Evolutionary conservation across 1,140 invertebrate genomes (phyloP), one percentile per base, ranked within the genome.

Genomic region (Babylonia areolata): DNA sequence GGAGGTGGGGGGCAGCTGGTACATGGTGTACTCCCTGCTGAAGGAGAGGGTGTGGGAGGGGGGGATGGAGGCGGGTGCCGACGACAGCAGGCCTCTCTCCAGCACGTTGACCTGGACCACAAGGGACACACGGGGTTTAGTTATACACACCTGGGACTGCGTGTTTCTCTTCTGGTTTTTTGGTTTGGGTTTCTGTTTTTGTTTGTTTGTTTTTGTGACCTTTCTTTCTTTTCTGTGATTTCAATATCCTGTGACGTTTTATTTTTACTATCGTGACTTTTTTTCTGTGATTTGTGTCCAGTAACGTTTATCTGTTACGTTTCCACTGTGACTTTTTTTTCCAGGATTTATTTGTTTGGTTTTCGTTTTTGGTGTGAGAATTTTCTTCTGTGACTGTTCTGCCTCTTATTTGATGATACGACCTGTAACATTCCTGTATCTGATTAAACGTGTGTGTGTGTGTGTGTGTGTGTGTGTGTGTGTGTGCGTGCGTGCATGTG

Each of bases 1-100:
- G 90, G 89, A 54, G 20, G 86, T 88, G 15, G 81, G 54, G 15
- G 88, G 35, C 17, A 80, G 58, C n/a, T 88, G 89, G 86, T 92
- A 92, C 90, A 93, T 91, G n/a, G 89, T 91, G 11, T 86, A 87
- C 85, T 93, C 91, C 37, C 92, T 81, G 0, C 89, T 90, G 80
- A 92, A 92, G 12, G 90, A 89, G 35, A 89, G 81, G 46, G 86
- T n/a, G 42, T 64, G 54, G 20, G 58, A 37, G 23, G 73, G 82
- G 23, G 87, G 81, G 11, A 82, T 84, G 86, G 37, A 86, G 80
- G 64, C 86, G 85, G 46, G 88, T 58, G 42, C 87, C 23, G 82
- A 89, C 39, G 71, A 78, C 37, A 75, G 78, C 35, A 85, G 77
- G 71, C 9, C 81, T 31, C 46, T 40, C 73, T 79, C 87, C 58